Percentiles rank a stretch among this genome's conserved stretches.
These are phyloP conservation scores for Drosophila melanosoma DNA, from an alignment of 2,888 invertebrate genomes.

Conservation along the genomic window DNA sequence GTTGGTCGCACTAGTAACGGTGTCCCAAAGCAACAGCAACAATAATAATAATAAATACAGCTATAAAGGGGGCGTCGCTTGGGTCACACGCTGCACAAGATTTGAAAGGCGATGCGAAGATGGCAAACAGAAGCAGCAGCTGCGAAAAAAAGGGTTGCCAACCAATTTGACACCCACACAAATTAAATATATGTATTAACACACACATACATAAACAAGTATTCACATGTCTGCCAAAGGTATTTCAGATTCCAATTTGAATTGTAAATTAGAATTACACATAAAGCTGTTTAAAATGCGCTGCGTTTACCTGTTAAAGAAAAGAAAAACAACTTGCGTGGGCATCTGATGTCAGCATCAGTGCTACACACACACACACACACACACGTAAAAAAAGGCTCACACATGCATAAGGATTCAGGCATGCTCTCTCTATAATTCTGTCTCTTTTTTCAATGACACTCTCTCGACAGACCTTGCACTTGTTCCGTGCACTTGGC, in stretches of 20 bases:
- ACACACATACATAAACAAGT: background rate
- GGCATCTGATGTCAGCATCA: conserved; percentile 43
- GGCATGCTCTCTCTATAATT: conserved; percentile 10
- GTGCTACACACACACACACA: conserved; percentile 21
- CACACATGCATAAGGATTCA: conserved; percentile 52
- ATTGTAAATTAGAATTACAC: conserved; percentile 50
- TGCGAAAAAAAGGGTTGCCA: conserved; percentile 47
- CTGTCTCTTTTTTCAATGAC: conserved; percentile 8
- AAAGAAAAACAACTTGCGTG: conserved; percentile 27
- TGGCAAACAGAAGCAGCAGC: conserved; percentile 22
- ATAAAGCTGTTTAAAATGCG: conserved; percentile 10
- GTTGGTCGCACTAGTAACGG: conserved; percentile 55
- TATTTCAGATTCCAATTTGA: conserved; percentile 50
- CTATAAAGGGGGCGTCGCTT: conserved; percentile 74
- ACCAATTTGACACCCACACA: conserved; percentile 23
- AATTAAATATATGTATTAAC: conserved; percentile 17
- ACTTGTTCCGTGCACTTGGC: conserved; percentile 55
- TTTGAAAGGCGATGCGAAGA: conserved; percentile 59
- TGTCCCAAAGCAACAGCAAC: conserved; percentile 34
- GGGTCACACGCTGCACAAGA: conserved; percentile 69
- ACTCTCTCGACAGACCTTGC: conserved; percentile 62
- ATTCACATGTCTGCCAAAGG: conserved; percentile 15
- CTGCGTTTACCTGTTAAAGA: conserved; percentile 2
- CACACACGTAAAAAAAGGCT: conserved; percentile 3
- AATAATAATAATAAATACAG: conserved; percentile 36